phyloP scores from a whole-genome alignment of 1,140 invertebrate genomes.

The Leptestheria dahalacensis region DNA sequence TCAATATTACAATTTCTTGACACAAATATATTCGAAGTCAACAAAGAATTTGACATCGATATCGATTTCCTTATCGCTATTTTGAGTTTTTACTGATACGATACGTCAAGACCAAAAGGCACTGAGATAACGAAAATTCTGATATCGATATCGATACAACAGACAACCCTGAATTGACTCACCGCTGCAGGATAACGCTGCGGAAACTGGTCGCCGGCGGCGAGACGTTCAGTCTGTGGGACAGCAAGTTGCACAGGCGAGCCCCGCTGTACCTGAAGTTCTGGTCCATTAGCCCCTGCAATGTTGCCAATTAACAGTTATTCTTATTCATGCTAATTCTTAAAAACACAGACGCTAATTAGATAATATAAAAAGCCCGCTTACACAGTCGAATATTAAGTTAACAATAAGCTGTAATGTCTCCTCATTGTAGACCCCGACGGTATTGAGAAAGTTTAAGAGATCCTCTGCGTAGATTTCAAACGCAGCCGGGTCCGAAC shows the following conservation, averaged over 20 bases:
- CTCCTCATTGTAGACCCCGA: neutral
- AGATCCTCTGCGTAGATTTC: neutral
- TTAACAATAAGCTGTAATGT: neutral
- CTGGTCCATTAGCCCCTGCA: neutral
- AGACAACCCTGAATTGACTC: neutral
- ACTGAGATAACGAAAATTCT: too few relatives aligned
- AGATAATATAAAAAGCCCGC: neutral
- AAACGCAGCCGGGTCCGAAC: neutral
- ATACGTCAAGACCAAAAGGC: too few relatives aligned
- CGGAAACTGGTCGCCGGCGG: neutral
- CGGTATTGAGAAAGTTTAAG: neutral
- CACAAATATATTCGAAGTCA: too few relatives aligned
- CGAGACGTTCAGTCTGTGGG: neutral
- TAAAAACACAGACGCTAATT: too few relatives aligned
- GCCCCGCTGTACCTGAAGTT: neutral
- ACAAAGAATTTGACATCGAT: too few relatives aligned
- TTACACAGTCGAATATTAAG: neutral
- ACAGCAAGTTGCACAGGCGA: neutral
- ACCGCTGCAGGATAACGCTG: neutral
- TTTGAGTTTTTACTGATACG: too few relatives aligned
- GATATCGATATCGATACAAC: neutral
- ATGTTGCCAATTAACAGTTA: too few relatives aligned
- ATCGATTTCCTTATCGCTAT: too few relatives aligned
- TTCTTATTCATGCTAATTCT: too few relatives aligned
- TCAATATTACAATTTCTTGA: too few relatives aligned